These are phyloP conservation scores for Uria aalge DNA, from an alignment of 2,113 vertebrate species.

Conservation along the genomic window DNA sequence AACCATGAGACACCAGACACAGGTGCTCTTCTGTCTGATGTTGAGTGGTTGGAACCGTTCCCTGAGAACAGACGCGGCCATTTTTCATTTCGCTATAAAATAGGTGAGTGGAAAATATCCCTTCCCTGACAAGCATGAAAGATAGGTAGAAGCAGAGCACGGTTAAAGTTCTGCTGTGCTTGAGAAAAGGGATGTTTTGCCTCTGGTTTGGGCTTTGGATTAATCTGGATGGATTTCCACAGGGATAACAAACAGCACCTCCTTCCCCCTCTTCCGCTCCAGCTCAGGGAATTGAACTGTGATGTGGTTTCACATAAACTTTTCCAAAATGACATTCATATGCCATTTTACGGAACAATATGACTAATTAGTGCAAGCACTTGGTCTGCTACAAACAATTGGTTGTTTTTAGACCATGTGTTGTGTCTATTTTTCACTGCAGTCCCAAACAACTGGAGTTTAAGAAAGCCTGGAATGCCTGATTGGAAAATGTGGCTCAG, in stretches of 20 bases:
- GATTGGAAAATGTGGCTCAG: conserved; percentile 46
- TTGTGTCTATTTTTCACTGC: neutral
- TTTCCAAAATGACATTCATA: neutral
- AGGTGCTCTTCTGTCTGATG: neutral
- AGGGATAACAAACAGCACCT: neutral
- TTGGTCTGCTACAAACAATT: neutral
- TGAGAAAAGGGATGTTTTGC: neutral
- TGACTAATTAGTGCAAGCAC: conserved; percentile 19
- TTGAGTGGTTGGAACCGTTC: neutral
- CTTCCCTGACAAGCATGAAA: neutral
- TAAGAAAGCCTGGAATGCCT: neutral
- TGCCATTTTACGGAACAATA: neutral
- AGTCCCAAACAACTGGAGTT: neutral
- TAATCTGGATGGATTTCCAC: neutral
- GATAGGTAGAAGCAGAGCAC: neutral
- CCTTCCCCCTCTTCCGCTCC: neutral
- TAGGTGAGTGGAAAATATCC: neutral
- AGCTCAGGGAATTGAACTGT: neutral
- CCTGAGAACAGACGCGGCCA: neutral
- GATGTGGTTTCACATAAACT: conserved; percentile 2
- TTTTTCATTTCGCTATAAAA: neutral
- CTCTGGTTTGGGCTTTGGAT: neutral
- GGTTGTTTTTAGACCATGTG: conserved; percentile 5
- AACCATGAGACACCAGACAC: neutral
- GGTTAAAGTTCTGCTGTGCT: neutral